phyloP scores from a whole-genome alignment of 2,888 invertebrate species.

The Parnassius apollo region DNA sequence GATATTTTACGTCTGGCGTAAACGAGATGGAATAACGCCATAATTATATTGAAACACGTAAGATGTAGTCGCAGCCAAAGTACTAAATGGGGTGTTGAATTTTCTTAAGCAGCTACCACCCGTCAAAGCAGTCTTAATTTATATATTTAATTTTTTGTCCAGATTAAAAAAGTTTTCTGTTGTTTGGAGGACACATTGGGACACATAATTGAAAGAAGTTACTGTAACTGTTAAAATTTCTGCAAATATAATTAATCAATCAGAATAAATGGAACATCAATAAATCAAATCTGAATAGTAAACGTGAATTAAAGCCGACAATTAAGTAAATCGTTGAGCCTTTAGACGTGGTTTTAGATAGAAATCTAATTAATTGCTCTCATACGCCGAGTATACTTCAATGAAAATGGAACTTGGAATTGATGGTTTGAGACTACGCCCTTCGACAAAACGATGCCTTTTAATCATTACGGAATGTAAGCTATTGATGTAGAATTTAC shows the following conservation, averaged over 20 bases:
- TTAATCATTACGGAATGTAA: conserved; percentile 20
- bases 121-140: too few relatives aligned
- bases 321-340: conserved; percentile 18
- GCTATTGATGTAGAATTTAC: conserved; percentile 2
- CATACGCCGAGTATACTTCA: conserved; percentile 20
- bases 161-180: too few relatives aligned
- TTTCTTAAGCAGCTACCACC: too few relatives aligned
- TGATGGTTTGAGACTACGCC: conserved; percentile 21
- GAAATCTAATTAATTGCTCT: conserved; percentile 26
- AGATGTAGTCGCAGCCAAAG: too few relatives aligned
- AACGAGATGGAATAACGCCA: not conserved
- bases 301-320: conserved; percentile 13
- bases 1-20: too few relatives aligned
- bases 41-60: not conserved
- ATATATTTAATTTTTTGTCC: too few relatives aligned
- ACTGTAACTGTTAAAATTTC: not conserved
- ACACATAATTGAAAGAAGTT: not conserved
- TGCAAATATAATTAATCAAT: not conserved
- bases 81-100: too few relatives aligned
- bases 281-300: conserved; percentile 17
- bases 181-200: not conserved
- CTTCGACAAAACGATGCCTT: conserved; percentile 15
- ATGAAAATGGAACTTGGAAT: conserved; percentile 16
- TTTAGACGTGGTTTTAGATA: conserved; percentile 21
- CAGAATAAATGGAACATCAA: not conserved